Base-by-base conservation (phyloP, 2,113 vertebrate species). In the Morphnarchus princeps region DNA sequence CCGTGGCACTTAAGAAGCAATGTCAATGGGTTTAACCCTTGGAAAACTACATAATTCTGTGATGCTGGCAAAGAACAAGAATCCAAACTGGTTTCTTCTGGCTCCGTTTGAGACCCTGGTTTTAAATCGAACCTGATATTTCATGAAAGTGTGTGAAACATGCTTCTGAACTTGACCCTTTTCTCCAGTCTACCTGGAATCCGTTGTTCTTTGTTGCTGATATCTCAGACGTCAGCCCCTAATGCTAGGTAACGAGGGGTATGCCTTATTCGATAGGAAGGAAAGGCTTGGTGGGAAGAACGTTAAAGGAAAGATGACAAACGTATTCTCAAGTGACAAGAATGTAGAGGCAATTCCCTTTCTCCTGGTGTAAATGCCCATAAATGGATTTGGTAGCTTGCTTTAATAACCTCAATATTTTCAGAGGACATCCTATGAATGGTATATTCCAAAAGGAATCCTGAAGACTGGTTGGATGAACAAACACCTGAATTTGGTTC, bases 401-500 rank as follows among this genome's bases (percentile, higher is more conserved):
- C 17, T 91, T 69, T 83, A 90, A 86, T 91, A 58, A 40, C 45
- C 32, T 92, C 58, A 47, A 83, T 95, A 4, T 87, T 97, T 97
- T 80, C 97, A 99, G 99, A 99, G 99, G 72, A 99, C 99, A 0
- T 99, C 99, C 0, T 99, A 99, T 42, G 99, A 99, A 49, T 99
- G 99, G 99, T 99, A 99, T 97, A 99, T 99, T 93, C 99, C 99
- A 12, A 99, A 99, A 97, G 99, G 99, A 52, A 99, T 99, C 83
- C 97, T 99, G 89, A 99, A 99, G 97, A 99, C 99, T 1, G 99
- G 99, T 21, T 99, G 99, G 99, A 99, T 99, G 99, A 99, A 99
- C 86, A 99, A 99, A 87, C 99, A 99, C 79, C 97, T 99, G 89
- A 99, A 99, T 95, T 97, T 99, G 92, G 99, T 99, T 42, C 99